Evolutionary conservation across 2,113 vertebrate genomes (phyloP).

Genomic region (Heteronetta atricapilla): DNA sequence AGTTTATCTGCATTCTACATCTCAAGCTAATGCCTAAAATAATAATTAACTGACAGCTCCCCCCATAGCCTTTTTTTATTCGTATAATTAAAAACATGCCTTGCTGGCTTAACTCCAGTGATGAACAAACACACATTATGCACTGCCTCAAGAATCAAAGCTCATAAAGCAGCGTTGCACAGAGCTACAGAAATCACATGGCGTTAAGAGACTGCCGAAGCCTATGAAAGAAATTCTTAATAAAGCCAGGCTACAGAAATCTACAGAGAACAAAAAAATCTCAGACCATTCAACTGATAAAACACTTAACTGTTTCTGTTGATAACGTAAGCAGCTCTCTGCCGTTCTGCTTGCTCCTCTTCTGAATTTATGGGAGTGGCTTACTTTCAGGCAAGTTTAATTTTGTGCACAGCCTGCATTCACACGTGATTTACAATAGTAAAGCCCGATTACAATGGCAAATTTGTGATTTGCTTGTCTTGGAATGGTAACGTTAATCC

Average conservation of each 20-base stretch:
- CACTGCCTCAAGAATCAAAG: slow-evolving; percentile 58
- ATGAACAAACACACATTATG: slow-evolving; percentile 70
- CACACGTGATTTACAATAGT: background rate
- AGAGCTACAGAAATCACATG: slow-evolving; percentile 54
- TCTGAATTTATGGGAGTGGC: background rate
- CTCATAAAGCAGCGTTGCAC: slow-evolving; percentile 48
- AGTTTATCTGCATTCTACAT: slow-evolving; percentile 58
- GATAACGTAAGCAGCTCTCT: background rate
- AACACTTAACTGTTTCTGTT: background rate
- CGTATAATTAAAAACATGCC: slow-evolving; percentile 69
- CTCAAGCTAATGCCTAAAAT: slow-evolving; percentile 58
- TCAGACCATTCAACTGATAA: background rate
- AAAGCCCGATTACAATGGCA: background rate
- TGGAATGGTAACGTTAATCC: background rate
- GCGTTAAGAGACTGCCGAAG: slow-evolving; percentile 7
- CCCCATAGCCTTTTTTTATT: slow-evolving; percentile 42
- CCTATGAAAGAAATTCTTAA: slow-evolving; percentile 36
- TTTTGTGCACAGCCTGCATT: background rate
- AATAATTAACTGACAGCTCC: slow-evolving; percentile 67
- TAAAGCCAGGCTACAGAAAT: background rate
- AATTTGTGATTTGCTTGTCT: background rate
- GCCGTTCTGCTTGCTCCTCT: background rate
- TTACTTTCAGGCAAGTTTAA: background rate
- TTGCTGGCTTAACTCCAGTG: slow-evolving; percentile 47
- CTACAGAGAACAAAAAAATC: background rate